Conservation (phyloP, 1,140 invertebrate species). For the Ostrea denselamellosa region DNA sequence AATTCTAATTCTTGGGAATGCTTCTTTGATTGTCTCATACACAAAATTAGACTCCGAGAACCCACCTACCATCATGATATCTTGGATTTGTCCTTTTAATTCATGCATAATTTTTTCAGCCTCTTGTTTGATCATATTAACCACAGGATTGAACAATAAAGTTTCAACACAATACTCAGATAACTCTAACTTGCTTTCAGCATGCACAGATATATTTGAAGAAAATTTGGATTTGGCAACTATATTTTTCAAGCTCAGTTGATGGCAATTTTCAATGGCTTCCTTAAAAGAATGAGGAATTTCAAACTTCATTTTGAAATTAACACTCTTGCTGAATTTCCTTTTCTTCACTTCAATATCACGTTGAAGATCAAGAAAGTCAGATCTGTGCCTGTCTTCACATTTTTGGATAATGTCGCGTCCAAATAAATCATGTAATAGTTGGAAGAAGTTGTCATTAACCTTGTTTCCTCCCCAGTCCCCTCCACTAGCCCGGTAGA, state of each 20-base stretch:
- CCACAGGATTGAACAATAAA: not conserved
- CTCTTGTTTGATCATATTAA: not conserved
- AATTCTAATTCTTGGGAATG: not conserved
- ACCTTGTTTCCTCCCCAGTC: conserved; percentile 70
- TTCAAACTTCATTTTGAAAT: conserved; percentile 34
- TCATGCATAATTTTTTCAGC: not conserved
- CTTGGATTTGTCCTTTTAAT: not conserved
- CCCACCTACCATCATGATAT: conserved; percentile 54
- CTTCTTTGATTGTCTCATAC: conserved; percentile 26
- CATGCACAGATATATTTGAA: not conserved
- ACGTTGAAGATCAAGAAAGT: conserved; percentile 60
- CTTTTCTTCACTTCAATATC: conserved; percentile 55
- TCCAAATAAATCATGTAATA: conserved; percentile 67
- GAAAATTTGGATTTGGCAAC: not conserved
- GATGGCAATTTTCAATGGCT: conserved; percentile 42
- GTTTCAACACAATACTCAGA: conserved; percentile 13
- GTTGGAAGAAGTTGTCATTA: conserved; percentile 68
- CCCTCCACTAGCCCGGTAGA: conserved; percentile 69
- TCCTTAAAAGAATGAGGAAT: conserved; percentile 35
- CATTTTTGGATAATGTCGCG: conserved; percentile 65
- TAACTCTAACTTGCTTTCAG: not conserved
- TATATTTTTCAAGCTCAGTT: conserved; percentile 42
- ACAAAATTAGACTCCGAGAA: conserved; percentile 52
- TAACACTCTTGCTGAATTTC: conserved; percentile 19
- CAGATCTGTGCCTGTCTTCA: conserved; percentile 61